Conservation (phyloP, 30 jellyfish, hydroid and myxozoan species). For the Cassiopea andromeda region DNA sequence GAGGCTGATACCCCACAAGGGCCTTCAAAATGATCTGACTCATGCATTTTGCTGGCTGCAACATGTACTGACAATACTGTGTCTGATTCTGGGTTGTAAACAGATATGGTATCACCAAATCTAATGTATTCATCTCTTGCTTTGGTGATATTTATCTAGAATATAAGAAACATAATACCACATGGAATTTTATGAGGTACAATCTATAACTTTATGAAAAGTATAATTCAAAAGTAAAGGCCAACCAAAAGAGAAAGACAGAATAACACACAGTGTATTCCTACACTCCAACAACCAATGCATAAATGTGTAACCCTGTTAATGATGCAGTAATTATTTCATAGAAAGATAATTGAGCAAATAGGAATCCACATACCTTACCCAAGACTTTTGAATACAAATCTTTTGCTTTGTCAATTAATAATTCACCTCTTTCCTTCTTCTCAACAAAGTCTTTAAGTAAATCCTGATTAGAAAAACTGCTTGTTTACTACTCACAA, state of each 20-base stretch:
- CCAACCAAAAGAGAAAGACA: too few species aligned
- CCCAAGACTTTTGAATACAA: conserved; percentile 67
- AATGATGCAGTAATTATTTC: background rate
- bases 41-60: conserved; percentile 86
- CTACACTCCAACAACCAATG: too few species aligned
- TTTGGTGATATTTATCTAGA: conserved; percentile 65
- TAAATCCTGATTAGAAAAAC: conserved; percentile 56
- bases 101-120: conserved; percentile 87
- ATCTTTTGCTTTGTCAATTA: conserved; percentile 74
- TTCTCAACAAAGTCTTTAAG: conserved; percentile 90
- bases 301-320: too few species aligned
- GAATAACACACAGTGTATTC: too few species aligned
- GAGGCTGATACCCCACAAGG: conserved; percentile 99
- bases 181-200: too few species aligned
- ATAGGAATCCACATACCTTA: conserved; percentile 38
- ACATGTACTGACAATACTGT: conserved; percentile 76
- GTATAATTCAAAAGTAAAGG: too few species aligned
- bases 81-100: conserved; percentile 77
- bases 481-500: background rate
- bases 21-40: conserved; percentile 72
- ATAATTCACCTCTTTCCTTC: conserved; percentile 87
- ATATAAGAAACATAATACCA: background rate
- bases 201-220: too few species aligned
- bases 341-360: background rate
- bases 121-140: conserved; percentile 80